Base-by-base conservation (phyloP, 2,797 vertebrate genomes). In the Propithecus deckenii region DNA sequence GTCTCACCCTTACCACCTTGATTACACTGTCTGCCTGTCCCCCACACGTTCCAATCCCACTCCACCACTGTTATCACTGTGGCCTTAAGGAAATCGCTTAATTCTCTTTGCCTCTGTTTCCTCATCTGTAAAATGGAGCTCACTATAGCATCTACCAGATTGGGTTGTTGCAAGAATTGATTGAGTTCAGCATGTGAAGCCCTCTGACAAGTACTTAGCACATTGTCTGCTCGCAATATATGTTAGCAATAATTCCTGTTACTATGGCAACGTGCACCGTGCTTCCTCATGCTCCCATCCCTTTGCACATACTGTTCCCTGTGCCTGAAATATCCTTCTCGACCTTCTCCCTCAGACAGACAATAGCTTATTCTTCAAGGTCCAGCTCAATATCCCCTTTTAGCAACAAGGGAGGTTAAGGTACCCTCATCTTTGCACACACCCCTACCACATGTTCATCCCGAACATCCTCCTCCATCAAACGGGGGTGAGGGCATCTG, bases 71-170 rank as follows among this genome's bases (percentile, higher is more conserved):
- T 38, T 78, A 78, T 84, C 35, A 15, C 18, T 81, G 95, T 76
- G 46, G 94, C 92, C 93, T 71, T 96, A 65, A 69, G 69, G 85
- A 97, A 95, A 28, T 87, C 78, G 59, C 59, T 98, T 92, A 71
- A 91, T 50, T 94, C 78, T 38, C 83, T 46, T 43, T 89, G 35
- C 57, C 91, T 96, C 65, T 13, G 5, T 87, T 97, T 80, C 92
- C 91, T 96, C 55, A 32, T 88, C 87, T 79, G 46, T 75, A 41
- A 97, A 93, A 95, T 67, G 30, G 91, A 94, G 35, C 63, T 72
- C 72, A 41, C 84, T 63, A 35, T 91, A 78, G 46, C 38, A 35
- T 43, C 20, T n/a, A 6, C 74, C 1, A 10, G 46, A 22, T 17
- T 28, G 25, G 5, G 71, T 35, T 17, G 41, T 41, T 23, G 28